phyloP scores from a whole-genome alignment of 2,113 vertebrate species.

The Aviceda subcristata region DNA sequence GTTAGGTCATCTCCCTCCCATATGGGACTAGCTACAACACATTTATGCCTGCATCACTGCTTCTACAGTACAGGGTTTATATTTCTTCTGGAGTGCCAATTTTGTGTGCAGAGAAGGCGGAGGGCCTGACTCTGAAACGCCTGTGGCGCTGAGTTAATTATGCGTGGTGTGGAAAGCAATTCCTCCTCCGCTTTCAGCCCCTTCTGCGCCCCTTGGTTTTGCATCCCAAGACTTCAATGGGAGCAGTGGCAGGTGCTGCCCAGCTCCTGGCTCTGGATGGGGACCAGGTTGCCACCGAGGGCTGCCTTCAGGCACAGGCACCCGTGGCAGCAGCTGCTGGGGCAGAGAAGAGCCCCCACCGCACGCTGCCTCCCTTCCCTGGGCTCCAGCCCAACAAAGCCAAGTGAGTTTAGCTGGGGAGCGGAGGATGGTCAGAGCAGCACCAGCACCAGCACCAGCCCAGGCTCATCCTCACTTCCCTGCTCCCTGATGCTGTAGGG shows the following conservation, averaged over 20 bases:
- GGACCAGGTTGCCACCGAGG: not conserved
- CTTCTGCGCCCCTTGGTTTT: not conserved
- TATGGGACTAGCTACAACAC: not conserved
- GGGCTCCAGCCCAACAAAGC: not conserved
- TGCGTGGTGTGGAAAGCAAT: not conserved
- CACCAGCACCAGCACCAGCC: not conserved
- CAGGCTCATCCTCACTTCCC: not conserved
- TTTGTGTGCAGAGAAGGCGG: not conserved
- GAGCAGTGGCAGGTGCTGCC: not conserved
- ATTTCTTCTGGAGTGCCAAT: not conserved
- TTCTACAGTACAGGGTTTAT: not conserved
- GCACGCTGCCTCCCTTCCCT: not conserved
- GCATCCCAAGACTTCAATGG: not conserved
- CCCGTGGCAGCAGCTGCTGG: not conserved
- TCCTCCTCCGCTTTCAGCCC: not conserved
- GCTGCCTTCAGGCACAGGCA: not conserved
- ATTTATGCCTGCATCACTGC: not conserved
- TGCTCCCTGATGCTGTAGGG: not conserved
- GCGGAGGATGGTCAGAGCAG: not conserved
- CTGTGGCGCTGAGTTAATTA: not conserved
- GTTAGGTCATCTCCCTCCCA: not conserved
- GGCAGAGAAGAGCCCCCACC: not conserved
- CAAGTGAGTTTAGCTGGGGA: not conserved
- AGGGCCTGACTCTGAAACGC: not conserved
- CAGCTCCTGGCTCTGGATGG: not conserved